phyloP scores from a whole-genome alignment of 2,113 vertebrate genomes.

The Leucopternis melanops region DNA sequence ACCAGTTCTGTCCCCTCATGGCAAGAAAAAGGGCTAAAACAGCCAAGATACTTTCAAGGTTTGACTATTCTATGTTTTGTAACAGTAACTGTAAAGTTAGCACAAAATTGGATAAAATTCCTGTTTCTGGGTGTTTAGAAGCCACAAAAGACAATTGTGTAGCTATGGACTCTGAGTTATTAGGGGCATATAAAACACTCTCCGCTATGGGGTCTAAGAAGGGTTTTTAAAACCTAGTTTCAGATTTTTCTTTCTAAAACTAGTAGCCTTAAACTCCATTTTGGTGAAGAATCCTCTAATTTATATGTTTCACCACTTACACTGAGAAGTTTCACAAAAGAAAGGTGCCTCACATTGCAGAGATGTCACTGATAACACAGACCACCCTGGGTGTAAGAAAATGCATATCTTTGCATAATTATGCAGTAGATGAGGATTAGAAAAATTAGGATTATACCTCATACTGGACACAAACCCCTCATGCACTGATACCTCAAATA shows the following conservation, averaged over 20 bases:
- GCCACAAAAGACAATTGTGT: neutral
- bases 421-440: neutral
- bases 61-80: neutral
- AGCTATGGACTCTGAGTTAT: neutral
- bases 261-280: neutral
- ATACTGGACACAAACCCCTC: neutral
- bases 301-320: neutral
- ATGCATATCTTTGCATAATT: neutral
- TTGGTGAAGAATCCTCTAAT: neutral
- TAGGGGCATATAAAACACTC: neutral
- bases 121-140: neutral
- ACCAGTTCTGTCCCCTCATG: neutral
- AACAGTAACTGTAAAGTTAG: neutral
- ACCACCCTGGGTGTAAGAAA: neutral
- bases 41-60: neutral
- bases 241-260: neutral
- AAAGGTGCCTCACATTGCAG: neutral
- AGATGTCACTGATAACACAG: neutral
- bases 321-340: neutral
- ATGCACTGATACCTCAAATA: neutral
- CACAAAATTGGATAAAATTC: neutral
- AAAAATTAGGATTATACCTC: neutral
- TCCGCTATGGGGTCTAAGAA: neutral
- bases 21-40: neutral
- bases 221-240: neutral